These are phyloP conservation scores for Cheilosia scutellata DNA, from an alignment of 2,888 invertebrate genomes.

Conservation along the genomic window DNA sequence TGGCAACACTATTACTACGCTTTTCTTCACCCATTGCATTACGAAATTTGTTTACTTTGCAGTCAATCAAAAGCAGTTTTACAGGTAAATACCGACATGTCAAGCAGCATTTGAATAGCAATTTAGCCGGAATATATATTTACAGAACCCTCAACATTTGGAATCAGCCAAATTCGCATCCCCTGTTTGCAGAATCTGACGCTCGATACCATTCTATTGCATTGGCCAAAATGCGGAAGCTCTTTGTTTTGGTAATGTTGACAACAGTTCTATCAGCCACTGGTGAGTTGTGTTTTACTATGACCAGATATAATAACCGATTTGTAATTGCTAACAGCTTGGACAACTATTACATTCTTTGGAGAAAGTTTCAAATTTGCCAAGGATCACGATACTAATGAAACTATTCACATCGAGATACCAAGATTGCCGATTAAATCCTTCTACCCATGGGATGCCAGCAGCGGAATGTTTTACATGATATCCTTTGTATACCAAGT, in stretches of 20 bases:
- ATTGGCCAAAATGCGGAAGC: conserved; percentile 90
- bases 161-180: conserved; percentile 94
- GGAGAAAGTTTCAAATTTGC: conserved; percentile 90
- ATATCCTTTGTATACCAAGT: conserved; percentile 88
- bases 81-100: conserved; percentile 85
- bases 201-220: conserved; percentile 90
- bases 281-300: conserved; percentile 84
- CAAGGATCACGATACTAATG: conserved; percentile 89
- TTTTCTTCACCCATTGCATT: conserved; percentile 91
- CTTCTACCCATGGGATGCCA: conserved; percentile 92
- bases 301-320: background rate
- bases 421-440: conserved; percentile 90
- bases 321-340: conserved; percentile 84
- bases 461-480: conserved; percentile 88
- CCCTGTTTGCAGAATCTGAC: conserved; percentile 93
- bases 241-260: conserved; percentile 88
- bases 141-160: conserved; percentile 90
- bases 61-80: conserved; percentile 89
- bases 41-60: conserved; percentile 91
- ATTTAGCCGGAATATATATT: background rate
- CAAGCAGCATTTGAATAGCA: background rate
- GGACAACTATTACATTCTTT: conserved; percentile 92
- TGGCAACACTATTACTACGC: conserved; percentile 92
- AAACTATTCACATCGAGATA: conserved; percentile 88
- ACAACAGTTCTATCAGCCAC: conserved; percentile 87